Base-by-base conservation (phyloP, 2,888 invertebrate species). In the Meiosimyza platycephala region DNA sequence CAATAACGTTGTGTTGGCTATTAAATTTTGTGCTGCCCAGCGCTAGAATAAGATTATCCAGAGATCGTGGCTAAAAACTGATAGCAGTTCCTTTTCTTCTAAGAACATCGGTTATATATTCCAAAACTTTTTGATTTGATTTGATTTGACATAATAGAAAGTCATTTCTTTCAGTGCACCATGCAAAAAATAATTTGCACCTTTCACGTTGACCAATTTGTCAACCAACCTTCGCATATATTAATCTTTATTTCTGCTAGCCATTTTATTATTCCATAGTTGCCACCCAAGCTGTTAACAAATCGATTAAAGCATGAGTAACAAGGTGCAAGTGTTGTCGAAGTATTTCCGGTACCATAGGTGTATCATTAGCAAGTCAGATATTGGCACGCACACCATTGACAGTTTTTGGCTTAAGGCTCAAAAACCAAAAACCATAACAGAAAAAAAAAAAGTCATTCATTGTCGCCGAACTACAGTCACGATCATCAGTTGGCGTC, bases 231-330 rank as follows among this genome's bases (percentile, higher is more conserved):
- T n/a, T 28, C 50, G 54, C n/a, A 48, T 64, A 16, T 18, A n/a
- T 64, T 40, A 40, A 40, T 40, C 40, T 40, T 40, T 40, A 40
- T 40, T 40, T 7, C 40, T 40, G 6, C 40, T 40, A 9, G 16
- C 62, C n/a, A 16, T 52, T 16, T 11, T 40, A 16, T 57, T 47
- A 62, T 33, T 28, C 50, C 16, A 12, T 16, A 11, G 15, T 60
- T 76, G n/a, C 85, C 84, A 84, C 85, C 83, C 85, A 84, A 80
- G 77, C 80, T 82, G 85, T 82, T 80, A 72, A 78, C 75, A 81
- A 83, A 82, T 83, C 79, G 81, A 83, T 84, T 83, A 79, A 78
- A 79, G 76, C 82, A 57, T 57, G 55, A 62, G 68, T 62, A 64
- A 67, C 82, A 84, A 83, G 83, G 81, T 83, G 81, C 83, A 82